Evolutionary conservation across 2,797 vertebrate species (phyloP), one percentile per base, ranked within the genome.

Genomic region (Sylvilagus floridanus): DNA sequence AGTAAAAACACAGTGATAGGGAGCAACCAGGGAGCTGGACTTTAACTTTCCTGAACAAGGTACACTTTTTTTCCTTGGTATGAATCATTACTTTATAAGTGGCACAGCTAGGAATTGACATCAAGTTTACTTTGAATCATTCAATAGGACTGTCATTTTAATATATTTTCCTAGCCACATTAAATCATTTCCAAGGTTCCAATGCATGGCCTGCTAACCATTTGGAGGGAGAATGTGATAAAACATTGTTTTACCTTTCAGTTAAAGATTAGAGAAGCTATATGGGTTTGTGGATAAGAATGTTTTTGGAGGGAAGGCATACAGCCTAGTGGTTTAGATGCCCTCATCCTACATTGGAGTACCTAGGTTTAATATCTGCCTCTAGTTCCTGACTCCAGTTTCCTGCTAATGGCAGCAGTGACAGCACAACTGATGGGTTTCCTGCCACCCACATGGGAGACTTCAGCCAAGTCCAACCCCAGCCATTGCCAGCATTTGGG

Each of bases 141-240:
- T 84, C 66, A 60, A 0, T 42, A 82, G 73, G 37, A 88, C 16
- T 72, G 13, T n/a, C 68, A 19, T 76, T 77, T 90, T 84, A 57
- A 85, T 92, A 32, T n/a, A 85, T 52, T 92, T 89, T 79, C 62
- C 52, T 57, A 90, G 30, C 32, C 47, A 37, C 26, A 77, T 17
- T 17, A 37, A 50, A 66, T 42, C 42, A 88, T 88, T 60, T 91
- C 84, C 60, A 95, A 76, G 30, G 66, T 75, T 92, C 86, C 76
- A 88, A 35, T 12, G 16, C 69, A 75, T 47, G 47, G 63, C 32
- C 81, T 86, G 35, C 78, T 77, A 92, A 82, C 65, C 35, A 84
- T 76, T 68, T 84, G n/a, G 13, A 81, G n/a, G 37, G 7, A 88
- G 32, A 91, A 13, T 50, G 35, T 79, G 16, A 79, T 10, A 93